These are phyloP conservation scores for Pipistrellus pygmaeus DNA, from an alignment of 2,797 vertebrate genomes.

Conservation along the genomic window DNA sequence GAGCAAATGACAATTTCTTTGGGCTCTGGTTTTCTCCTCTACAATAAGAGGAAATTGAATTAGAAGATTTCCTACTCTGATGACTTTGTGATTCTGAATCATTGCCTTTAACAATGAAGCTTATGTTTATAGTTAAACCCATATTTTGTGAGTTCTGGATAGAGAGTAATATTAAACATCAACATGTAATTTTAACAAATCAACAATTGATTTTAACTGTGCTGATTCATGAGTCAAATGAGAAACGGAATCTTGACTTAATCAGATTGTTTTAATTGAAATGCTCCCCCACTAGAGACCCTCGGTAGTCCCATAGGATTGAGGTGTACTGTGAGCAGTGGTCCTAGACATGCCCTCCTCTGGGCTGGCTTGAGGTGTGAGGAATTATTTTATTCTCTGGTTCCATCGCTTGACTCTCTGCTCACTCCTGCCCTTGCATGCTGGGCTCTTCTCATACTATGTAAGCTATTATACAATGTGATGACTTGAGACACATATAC, in stretches of 20 bases:
- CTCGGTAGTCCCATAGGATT: background rate
- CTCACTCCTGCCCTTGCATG: background rate
- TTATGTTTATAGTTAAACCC: background rate
- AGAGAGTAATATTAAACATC: background rate
- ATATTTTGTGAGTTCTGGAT: background rate
- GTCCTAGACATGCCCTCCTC: background rate
- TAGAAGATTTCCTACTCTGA: slow-evolving; percentile 21
- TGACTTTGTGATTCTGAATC: slow-evolving; percentile 68
- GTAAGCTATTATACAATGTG: background rate
- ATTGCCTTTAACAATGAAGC: slow-evolving; percentile 42
- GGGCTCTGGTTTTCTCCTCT: background rate
- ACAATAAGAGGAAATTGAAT: slow-evolving; percentile 58
- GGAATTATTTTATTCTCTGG: background rate
- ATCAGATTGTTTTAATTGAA: background rate
- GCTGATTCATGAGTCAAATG: slow-evolving; percentile 28
- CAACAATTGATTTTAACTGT: slow-evolving; percentile 20
- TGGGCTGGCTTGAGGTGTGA: background rate
- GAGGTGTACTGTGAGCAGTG: background rate
- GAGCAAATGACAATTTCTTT: slow-evolving; percentile 37
- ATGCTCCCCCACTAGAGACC: background rate
- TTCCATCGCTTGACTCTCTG: background rate
- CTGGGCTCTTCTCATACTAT: background rate
- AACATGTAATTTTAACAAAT: background rate
- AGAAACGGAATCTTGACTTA: slow-evolving; percentile 29
- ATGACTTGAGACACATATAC: background rate